A percentile compares a stretch with the other conserved stretches of the same genome.
These are phyloP conservation scores for Phania funesta DNA, from an alignment of 2,888 invertebrate genomes.

Conservation along the genomic window DNA sequence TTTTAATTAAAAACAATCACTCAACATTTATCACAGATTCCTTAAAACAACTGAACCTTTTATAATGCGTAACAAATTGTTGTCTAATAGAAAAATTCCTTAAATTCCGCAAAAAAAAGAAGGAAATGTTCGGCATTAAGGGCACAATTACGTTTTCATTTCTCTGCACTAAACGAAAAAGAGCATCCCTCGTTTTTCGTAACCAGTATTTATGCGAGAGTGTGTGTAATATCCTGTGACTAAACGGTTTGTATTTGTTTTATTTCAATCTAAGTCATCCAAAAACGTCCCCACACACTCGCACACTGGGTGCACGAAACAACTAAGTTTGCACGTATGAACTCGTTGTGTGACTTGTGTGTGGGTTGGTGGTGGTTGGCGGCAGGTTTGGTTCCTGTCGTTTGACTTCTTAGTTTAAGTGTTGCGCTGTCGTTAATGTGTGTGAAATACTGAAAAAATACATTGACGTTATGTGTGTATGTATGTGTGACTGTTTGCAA, in stretches of 20 bases:
- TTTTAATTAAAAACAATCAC: conserved; percentile 58
- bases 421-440: conserved; percentile 6
- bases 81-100: conserved; percentile 75
- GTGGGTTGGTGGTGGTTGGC: conserved; percentile 68
- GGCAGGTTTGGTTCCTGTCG: conserved; percentile 35
- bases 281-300: conserved; percentile 28
- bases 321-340: conserved; percentile 12
- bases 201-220: conserved; percentile 54
- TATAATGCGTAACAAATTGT: conserved; percentile 73
- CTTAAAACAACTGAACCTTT: conserved; percentile 44
- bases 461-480: conserved; percentile 40
- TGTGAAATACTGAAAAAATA: conserved; percentile 47
- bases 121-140: conserved; percentile 25
- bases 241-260: conserved; percentile 80
- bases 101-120: conserved; percentile 51
- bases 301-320: conserved; percentile 46
- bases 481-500: conserved; percentile 56
- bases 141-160: conserved; percentile 39
- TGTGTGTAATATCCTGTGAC: conserved; percentile 81
- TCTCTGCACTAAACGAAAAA: conserved; percentile 2
- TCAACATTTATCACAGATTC: conserved; percentile 44
- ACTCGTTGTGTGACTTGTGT: conserved; percentile 50
- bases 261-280: conserved; percentile 76
- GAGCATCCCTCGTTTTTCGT: conserved; percentile 26
- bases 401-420: conserved; percentile 70